A percentile compares a stretch with the other conserved stretches of the same genome.
These are phyloP conservation scores for Danionella dracula DNA, from an alignment of 2,797 vertebrate genomes.

Conservation along the genomic window DNA sequence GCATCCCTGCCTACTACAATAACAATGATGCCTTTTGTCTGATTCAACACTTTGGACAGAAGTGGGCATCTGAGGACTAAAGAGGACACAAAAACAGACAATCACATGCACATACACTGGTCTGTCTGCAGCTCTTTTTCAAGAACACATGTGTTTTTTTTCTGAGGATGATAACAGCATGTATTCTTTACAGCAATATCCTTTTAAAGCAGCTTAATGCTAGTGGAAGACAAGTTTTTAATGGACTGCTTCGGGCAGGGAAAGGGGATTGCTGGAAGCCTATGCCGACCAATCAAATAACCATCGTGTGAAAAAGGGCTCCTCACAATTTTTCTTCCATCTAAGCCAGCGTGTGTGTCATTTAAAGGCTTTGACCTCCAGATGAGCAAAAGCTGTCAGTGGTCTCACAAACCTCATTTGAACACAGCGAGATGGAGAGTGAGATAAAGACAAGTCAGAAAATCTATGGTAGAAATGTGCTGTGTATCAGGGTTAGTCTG, in stretches of 20 bases:
- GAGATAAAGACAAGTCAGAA: slow-evolving; percentile 5
- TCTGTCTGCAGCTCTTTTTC: neutral
- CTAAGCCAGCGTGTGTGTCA: slow-evolving; percentile 20
- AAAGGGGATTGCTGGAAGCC: neutral
- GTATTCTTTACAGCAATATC: slow-evolving; percentile 14
- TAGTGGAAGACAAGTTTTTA: slow-evolving; percentile 10
- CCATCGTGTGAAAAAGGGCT: too few species aligned
- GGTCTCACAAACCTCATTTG: slow-evolving; percentile 23
- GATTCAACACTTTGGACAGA: slow-evolving; percentile 26
- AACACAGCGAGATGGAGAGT: neutral
- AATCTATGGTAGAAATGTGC: slow-evolving; percentile 14
- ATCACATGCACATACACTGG: neutral
- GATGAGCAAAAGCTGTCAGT: slow-evolving; percentile 30
- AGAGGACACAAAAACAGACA: neutral
- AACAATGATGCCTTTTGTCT: neutral
- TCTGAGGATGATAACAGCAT: neutral
- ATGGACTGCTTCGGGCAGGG: neutral
- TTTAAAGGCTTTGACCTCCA: slow-evolving; percentile 36
- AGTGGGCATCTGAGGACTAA: neutral
- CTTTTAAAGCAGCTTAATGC: slow-evolving; percentile 23
- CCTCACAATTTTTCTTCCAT: too few species aligned
- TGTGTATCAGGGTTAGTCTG: neutral
- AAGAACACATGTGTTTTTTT: neutral
- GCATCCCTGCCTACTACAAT: neutral
- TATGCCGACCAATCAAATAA: neutral